Conservation (phyloP, 2,888 invertebrate species). For the Phyto melanocephala region DNA sequence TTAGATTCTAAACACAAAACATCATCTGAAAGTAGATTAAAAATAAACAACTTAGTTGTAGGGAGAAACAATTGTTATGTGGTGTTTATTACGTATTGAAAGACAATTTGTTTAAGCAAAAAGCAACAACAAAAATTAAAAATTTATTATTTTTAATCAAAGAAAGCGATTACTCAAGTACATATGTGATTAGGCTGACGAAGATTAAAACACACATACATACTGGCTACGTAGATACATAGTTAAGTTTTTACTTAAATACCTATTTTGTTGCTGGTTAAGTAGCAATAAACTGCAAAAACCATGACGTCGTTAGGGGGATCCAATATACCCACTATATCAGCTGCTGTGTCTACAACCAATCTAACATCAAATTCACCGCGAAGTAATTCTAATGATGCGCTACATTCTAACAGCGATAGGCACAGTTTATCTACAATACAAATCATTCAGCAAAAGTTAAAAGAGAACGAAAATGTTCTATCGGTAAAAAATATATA, state of each 20-base stretch:
- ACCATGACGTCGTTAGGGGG: conserved; percentile 53
- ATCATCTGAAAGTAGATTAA: conserved; percentile 31
- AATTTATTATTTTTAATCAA: conserved; percentile 31
- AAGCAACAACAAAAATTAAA: conserved; percentile 8
- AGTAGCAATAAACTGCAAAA: background rate
- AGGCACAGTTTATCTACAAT: conserved; percentile 58
- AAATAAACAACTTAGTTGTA: conserved; percentile 30
- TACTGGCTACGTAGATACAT: no score
- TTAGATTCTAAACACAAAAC: no score
- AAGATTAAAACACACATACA: conserved; percentile 1
- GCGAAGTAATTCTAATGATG: conserved; percentile 34
- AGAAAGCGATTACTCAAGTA: conserved; percentile 60
- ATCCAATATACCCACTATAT: conserved; percentile 68
- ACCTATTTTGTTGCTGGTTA: background rate
- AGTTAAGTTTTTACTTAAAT: background rate
- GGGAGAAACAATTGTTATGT: conserved; percentile 1
- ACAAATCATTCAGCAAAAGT: conserved; percentile 75
- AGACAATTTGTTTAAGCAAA: conserved; percentile 12
- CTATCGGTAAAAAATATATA: conserved; percentile 69
- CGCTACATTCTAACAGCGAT: conserved; percentile 23
- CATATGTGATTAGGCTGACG: no score
- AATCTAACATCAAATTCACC: conserved; percentile 49
- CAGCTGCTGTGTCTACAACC: conserved; percentile 67
- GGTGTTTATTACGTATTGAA: background rate
- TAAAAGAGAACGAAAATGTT: conserved; percentile 76